Base-by-base conservation (phyloP, 2,797 vertebrate genomes). In the Hyperoplus lanceolatus region DNA sequence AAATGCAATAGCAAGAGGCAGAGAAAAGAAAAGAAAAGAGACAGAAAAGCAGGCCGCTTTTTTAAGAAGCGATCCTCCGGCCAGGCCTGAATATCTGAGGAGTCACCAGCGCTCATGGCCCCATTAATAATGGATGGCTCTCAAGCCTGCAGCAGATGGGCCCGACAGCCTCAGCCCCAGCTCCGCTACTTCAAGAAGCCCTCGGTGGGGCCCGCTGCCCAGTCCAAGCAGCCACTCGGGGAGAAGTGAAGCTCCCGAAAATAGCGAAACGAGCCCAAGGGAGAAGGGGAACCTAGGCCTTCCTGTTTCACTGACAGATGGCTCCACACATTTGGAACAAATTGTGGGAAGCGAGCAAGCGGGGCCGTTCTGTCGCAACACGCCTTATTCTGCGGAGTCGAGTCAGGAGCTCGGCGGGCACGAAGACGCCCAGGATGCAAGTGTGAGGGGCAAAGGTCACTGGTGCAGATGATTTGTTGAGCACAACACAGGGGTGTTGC, bases 91-190 rank as follows among this genome's bases (percentile, higher is more conserved):
- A 97, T 96, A 96, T 96, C 96, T 96, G 97, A 98, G 95, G 96
- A 96, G 96, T 95, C 92, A 95, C 95, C 77, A 93, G 89, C 90
- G 90, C 84, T 91, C 91, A 90, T 95, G 95, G 95, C 95, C 95
- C 96, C 96, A 98, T 99, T 97, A 99, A 99, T 99, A 99, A 99
- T 99, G 95, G 95, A 99, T 96, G 92, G 94, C 93, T 96, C 96
- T 96, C 93, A 93, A 96, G 96, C 95, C 94, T 89, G 85, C 93
- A 90, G 97, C 97, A 99, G 97, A 97, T 96, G 97, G 97, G 96
- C 96, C 93, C 90, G 78, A 88, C 95, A 93, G 94, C 93, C 95
- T 94, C 81, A 73, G 94, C 92, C 94, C 92, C 91, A 82, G 93
- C 94, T 92, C 95, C 93, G 93, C 94, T 68, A 79, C 95, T 91